Conservation (phyloP, 35 echinoderm and acorn worm genomes). For the Ophiothrix spiculata region DNA sequence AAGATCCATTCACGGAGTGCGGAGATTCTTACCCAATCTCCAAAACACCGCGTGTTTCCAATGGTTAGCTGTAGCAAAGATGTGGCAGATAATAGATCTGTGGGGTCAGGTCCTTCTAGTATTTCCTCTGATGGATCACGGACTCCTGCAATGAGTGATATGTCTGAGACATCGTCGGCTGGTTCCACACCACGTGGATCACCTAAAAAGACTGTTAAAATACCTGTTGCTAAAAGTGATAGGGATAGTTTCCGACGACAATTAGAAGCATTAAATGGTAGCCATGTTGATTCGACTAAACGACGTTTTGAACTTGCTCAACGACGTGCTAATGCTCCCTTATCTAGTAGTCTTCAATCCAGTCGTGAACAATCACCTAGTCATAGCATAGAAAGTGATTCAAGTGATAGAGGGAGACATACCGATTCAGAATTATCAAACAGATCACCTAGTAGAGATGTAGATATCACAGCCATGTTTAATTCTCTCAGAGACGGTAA, state of each 20-base stretch:
- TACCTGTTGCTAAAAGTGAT: background rate
- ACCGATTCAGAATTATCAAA: background rate
- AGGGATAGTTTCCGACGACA: background rate
- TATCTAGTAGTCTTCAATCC: background rate
- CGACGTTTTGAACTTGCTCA: background rate
- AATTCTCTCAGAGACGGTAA: background rate
- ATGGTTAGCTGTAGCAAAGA: background rate
- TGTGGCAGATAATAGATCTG: background rate
- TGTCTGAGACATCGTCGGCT: background rate
- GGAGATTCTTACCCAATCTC: background rate
- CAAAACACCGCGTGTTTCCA: background rate
- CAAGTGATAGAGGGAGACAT: conserved; percentile 2
- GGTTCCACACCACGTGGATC: background rate
- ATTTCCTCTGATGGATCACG: background rate
- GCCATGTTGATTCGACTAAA: background rate
- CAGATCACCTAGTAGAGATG: background rate
- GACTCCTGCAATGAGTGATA: background rate
- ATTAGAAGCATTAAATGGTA: conserved; percentile 3
- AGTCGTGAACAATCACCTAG: background rate
- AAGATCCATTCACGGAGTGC: conserved; percentile 2
- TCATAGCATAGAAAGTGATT: conserved; percentile 4
- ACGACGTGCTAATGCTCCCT: background rate
- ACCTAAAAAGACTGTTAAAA: background rate
- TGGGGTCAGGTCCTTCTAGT: background rate
- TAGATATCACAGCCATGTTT: background rate